Evolutionary conservation across 2,888 invertebrate genomes (phyloP), one percentile per base, ranked within the genome.

Genomic region (Meteorus colon): DNA sequence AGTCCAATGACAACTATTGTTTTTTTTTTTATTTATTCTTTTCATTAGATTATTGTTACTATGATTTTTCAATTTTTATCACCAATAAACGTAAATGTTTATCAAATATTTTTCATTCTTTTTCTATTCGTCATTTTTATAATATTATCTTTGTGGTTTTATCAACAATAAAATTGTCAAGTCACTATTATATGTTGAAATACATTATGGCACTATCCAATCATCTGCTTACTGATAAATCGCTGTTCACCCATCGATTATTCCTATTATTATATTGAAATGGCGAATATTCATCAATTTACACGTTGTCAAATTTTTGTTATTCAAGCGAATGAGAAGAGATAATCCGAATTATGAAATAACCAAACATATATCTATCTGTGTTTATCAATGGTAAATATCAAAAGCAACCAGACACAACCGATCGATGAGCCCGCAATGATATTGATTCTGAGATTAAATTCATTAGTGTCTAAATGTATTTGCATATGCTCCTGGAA

Each of bases 161-260:
- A 24, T 8, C 8, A 55, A 19, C 19, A 55, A 24, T 6, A 24
- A 10, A 19, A 8, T 48, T 3, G 2, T 4, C 19, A 55, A 0
- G 19, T 8, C 55, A 6, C 10, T 24, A 10, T 19, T 1, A 55
- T 55, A 55, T 24, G 19, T 6, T 24, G 5, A 55, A 55, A 65
- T 65, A 65, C 37, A 65, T 65, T 41, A 19, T 19, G 37, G n/a
- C 34, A 19, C 24, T 41, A 37, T 34, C 34, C 24, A 65, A 65
- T 65, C 37, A 16, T n/a, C 41, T 2, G 65, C 65, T 37, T 24
- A 41, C 41, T 34, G 65, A 65, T 65, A n/a, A 34, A 65, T 65
- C 65, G 34, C 65, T 37, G 19, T 19, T 19, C 37, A 37, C n/a
- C 41, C 41, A 65, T 65, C 37, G 19, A 37, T 65, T 41, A 65